phyloP scores from a whole-genome alignment of 1,140 invertebrate genomes.

The Thaumetopoea pityocampa region DNA sequence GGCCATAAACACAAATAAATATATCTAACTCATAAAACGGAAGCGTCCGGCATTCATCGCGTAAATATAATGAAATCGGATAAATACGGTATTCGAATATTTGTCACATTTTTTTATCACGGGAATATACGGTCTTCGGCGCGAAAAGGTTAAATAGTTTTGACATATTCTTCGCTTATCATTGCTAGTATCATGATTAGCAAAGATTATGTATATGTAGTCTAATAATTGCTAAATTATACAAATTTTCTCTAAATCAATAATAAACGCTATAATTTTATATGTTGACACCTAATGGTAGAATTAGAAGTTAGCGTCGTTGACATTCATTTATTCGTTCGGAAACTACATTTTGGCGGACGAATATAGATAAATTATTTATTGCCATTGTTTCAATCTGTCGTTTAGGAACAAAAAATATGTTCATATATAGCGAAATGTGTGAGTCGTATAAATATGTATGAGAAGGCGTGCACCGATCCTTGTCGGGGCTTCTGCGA shows the following conservation, averaged over 20 bases:
- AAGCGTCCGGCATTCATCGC: too few species aligned
- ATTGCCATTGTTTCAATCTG: constrained; percentile 5
- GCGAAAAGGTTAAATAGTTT: too few species aligned
- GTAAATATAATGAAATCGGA: too few species aligned
- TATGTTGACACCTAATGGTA: constrained; percentile 9
- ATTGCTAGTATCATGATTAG: background rate
- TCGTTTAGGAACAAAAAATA: constrained; percentile 13
- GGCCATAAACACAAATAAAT: too few species aligned
- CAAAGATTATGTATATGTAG: constrained; percentile 5
- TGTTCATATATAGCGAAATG: constrained; percentile 29
- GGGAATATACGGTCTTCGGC: too few species aligned
- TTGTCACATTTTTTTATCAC: too few species aligned
- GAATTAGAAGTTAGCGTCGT: constrained; percentile 5
- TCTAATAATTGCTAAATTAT: constrained; percentile 13
- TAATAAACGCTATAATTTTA: constrained; percentile 9
- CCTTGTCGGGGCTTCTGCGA: constrained; percentile 54
- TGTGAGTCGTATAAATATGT: constrained; percentile 59
- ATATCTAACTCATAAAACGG: too few species aligned
- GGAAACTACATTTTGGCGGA: constrained; percentile 22
- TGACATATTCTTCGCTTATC: too few species aligned
- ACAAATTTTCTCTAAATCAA: background rate
- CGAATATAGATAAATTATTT: constrained; percentile 25
- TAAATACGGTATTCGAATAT: too few species aligned
- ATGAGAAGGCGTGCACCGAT: constrained; percentile 51
- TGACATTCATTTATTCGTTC: constrained; percentile 14